Evolutionary conservation across 2,113 vertebrate species (phyloP), one percentile per base, ranked within the genome.

Genomic region (Diadophis punctatus): DNA sequence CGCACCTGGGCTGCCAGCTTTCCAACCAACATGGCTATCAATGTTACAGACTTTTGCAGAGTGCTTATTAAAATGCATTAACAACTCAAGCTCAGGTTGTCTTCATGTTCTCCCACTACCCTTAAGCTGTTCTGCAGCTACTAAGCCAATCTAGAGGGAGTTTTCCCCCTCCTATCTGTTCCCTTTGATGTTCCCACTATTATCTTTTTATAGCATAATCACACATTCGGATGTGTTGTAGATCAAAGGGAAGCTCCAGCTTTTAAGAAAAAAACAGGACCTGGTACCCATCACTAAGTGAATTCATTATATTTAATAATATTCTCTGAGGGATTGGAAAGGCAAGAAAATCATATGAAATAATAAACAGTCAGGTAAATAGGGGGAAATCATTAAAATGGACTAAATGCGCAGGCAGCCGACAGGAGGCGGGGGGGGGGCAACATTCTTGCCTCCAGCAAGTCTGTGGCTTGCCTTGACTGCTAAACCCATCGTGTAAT

Each of bases 261-360:
- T 97, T 97, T 97, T 95, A 96, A 97, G 96, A 95, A 95, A 95
- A 96, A 96, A 96, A 68, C 93, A 88, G 95, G 96, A 96, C 95
- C 96, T 93, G 93, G 94, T 95, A 93, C 94, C 96, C 95, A 95
- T 95, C 97, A 97, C 95, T 96, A 97, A 96, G 89, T 95, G 96
- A 97, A 97, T 97, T 97, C 96, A 97, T 98, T 98, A 97, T 95
- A 96, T 94, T 96, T 96, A 97, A 97, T 95, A 96, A 96, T 95
- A 96, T 96, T 97, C 96, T 97, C 97, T 55, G 95, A 94, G 96
- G 96, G 97, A 96, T 91, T 49, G 94, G 87, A 95, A 92, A 34
- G 88, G 93, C 96, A 43, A 51, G 88, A 39, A 94, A 97, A 96
- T 93, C 94, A 53, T 95, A 96, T 92, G 93, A 96, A 97, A 97